These are phyloP conservation scores for Delphinapterus leucas DNA, from an alignment of 2,113 vertebrate species.

Conservation along the genomic window DNA sequence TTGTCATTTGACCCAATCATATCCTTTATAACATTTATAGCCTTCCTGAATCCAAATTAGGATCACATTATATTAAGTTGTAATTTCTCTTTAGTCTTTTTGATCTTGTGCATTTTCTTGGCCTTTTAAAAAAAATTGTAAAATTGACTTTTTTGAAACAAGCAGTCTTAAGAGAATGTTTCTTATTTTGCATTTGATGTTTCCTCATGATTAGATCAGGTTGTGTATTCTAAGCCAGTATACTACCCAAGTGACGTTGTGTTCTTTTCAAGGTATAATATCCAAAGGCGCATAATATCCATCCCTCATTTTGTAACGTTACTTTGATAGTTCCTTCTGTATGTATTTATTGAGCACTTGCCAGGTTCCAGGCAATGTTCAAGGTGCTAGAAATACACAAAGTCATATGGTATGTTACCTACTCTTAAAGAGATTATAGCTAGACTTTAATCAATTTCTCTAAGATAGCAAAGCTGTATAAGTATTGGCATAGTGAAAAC, in stretches of 20 bases:
- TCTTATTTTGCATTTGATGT: background rate
- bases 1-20: background rate
- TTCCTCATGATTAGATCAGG: background rate
- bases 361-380: background rate
- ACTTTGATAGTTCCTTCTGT: background rate
- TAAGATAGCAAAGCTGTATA: background rate
- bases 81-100: constrained; percentile 5
- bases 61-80: background rate
- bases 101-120: background rate
- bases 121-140: background rate
- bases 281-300: background rate
- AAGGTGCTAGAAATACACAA: background rate
- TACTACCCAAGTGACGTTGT: background rate
- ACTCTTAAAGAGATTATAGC: background rate
- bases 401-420: background rate
- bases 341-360: background rate
- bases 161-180: background rate
- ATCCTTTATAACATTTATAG: background rate
- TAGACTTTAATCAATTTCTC: background rate
- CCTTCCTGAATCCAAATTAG: background rate
- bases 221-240: background rate
- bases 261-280: background rate
- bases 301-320: background rate
- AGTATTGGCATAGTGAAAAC: background rate
- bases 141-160: background rate